phyloP scores from a whole-genome alignment of 2,888 invertebrate species.

The Harmothoe impar region DNA sequence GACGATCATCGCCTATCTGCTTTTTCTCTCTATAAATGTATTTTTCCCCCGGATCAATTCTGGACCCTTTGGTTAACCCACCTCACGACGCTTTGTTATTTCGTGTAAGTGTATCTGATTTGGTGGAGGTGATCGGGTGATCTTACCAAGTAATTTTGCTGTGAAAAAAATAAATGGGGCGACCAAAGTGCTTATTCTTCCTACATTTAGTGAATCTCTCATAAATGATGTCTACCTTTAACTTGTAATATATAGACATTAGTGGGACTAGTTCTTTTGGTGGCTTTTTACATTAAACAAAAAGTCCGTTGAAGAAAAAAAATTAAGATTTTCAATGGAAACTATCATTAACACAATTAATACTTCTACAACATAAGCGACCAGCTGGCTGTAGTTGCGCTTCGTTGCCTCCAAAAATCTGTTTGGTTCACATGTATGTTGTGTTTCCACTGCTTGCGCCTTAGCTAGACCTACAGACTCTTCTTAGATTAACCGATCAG shows the following conservation, averaged over 20 bases:
- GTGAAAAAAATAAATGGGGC: too few species aligned
- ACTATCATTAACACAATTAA: background rate
- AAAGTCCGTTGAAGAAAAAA: too few species aligned
- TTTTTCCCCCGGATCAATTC: background rate
- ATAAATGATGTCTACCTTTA: too few species aligned
- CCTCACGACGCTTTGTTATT: slow-evolving; percentile 13
- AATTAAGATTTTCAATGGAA: too few species aligned
- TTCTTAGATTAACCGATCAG: background rate
- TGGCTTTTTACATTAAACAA: too few species aligned
- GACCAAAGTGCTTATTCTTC: too few species aligned
- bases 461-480: slow-evolving; percentile 10
- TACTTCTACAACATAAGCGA: background rate
- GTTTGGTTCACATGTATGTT: slow-evolving; percentile 15
- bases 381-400: background rate
- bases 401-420: background rate
- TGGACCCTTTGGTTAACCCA: slow-evolving; percentile 44
- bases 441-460: slow-evolving; percentile 23
- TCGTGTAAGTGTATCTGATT: slow-evolving; percentile 31
- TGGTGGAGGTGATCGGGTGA: slow-evolving; percentile 42
- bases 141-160: background rate
- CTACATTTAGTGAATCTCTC: too few species aligned
- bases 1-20: background rate
- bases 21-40: slow-evolving; percentile 37
- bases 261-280: too few species aligned
- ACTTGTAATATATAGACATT: too few species aligned